Percentiles rank a stretch among this genome's conserved stretches.
phyloP scores from a whole-genome alignment of 2,113 vertebrate genomes.

The Forbesichthys papilliferus region DNA sequence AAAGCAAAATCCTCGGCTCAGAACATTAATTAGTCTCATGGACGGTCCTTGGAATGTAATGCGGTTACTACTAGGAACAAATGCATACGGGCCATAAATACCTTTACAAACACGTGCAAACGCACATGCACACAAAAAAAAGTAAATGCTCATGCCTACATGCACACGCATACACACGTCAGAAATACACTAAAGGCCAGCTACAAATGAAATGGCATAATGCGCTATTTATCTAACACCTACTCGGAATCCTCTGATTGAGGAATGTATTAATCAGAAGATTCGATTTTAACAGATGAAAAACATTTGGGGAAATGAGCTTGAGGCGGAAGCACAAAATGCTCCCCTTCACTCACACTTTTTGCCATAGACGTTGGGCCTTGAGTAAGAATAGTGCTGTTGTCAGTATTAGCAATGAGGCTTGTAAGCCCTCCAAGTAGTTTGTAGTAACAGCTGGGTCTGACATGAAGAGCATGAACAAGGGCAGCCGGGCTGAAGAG shows the following conservation, averaged over 20 bases:
- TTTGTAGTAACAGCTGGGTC: constrained; percentile 84
- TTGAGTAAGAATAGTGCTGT: constrained; percentile 73
- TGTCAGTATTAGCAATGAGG: constrained; percentile 76
- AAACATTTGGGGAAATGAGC: constrained; percentile 59
- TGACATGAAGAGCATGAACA: constrained; percentile 82
- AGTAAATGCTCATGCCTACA: not conserved
- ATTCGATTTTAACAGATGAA: constrained; percentile 55
- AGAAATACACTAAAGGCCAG: constrained; percentile 13
- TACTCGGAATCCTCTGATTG: constrained; percentile 50
- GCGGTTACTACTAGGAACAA: constrained; percentile 67
- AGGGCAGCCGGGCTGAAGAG: constrained; percentile 74
- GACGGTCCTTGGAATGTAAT: constrained; percentile 71
- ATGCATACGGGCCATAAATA: constrained; percentile 74
- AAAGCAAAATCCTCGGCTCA: constrained; percentile 64
- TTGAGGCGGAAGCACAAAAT: constrained; percentile 51
- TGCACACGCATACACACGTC: not conserved
- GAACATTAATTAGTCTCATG: constrained; percentile 79
- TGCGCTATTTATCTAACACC: constrained; percentile 57
- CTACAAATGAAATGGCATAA: constrained; percentile 50
- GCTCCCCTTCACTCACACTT: constrained; percentile 45
- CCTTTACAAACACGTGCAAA: constrained; percentile 61
- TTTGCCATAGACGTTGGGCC: constrained; percentile 65
- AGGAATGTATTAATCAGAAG: constrained; percentile 57
- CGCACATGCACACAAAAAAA: constrained; percentile 19
- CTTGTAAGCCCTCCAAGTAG: constrained; percentile 80